Base-by-base conservation (phyloP, 2,113 vertebrate genomes). In the Pan troglodytes region DNA sequence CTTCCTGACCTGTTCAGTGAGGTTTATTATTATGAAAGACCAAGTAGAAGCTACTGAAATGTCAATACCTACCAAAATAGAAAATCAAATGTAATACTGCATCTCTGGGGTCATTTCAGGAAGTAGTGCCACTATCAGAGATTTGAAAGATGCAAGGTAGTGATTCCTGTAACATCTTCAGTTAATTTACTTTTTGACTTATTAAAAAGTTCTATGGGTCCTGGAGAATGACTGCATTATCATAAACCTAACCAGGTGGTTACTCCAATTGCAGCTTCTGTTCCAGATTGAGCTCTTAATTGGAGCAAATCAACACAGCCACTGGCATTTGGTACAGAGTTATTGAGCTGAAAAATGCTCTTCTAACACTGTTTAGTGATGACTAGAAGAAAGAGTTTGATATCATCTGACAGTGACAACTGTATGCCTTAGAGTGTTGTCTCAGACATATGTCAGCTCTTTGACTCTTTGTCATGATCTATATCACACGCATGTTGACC, bases 291-390 rank as follows among this genome's bases (percentile, higher is more conserved):
- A 87, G 35, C 40, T 89, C 6, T 96, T 86, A 89, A 73, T 30
- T 95, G 45, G 50, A 93, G 43, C 55, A 96, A 93, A 92, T 88
- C 38, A 38, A 5, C 72, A 43, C 16, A 94, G 25, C 2, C 22
- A 17, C 14, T 83, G 35, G 45, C 30, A 70, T 83, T 91, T 95
- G 70, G 11, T 61, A 82, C 14, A 40, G 11, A 40, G 11, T 68
- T 90, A 81, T 16, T 86, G 64, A 85, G 35, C 30, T 93, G 30
- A 92, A 85, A 97, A 95, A 61, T 83, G 25, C 3, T 82, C 82
- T 96, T 73, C 17, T 89, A 59, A 67, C 8, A 59, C 20, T 86
- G 16, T 81, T 95, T 76, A 32, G 75, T 78, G 43, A 78, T 78
- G 43, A 16, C 27, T 18, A 78, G 43, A 27, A 48, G 72, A 43